Conservation (phyloP, 2,797 vertebrate genomes). For the Balearica regulorum region DNA sequence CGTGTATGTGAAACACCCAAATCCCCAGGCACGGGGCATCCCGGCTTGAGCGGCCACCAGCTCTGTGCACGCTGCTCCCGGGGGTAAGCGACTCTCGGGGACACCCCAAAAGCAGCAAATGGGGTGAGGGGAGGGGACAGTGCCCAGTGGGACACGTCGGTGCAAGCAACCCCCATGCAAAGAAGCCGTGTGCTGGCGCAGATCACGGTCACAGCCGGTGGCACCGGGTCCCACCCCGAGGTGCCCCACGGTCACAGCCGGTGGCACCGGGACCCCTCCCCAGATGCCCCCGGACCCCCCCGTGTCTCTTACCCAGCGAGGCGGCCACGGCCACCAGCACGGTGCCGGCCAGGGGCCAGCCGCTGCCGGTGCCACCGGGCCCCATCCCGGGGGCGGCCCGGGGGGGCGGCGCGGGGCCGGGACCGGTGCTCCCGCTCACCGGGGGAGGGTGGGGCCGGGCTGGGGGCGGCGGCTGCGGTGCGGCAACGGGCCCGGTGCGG, state of each 20-base stretch:
- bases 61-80: neutral
- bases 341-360: neutral
- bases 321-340: conserved; percentile 16
- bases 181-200: neutral
- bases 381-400: neutral
- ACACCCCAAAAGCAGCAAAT: neutral
- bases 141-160: neutral
- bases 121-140: neutral
- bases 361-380: neutral
- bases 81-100: neutral
- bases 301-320: conserved; percentile 1
- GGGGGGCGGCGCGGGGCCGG: neutral
- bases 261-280: neutral
- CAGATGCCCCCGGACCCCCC: neutral
- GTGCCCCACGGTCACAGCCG: neutral
- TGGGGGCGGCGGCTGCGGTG: neutral
- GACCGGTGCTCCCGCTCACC: neutral
- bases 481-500: neutral
- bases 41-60: neutral
- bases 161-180: neutral
- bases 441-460: no score
- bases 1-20: neutral
- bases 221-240: neutral
- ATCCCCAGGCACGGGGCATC: no score
- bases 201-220: neutral